These are phyloP conservation scores for Nematopogon swammerdamellus DNA, from an alignment of 2,888 invertebrate species.

Conservation along the genomic window DNA sequence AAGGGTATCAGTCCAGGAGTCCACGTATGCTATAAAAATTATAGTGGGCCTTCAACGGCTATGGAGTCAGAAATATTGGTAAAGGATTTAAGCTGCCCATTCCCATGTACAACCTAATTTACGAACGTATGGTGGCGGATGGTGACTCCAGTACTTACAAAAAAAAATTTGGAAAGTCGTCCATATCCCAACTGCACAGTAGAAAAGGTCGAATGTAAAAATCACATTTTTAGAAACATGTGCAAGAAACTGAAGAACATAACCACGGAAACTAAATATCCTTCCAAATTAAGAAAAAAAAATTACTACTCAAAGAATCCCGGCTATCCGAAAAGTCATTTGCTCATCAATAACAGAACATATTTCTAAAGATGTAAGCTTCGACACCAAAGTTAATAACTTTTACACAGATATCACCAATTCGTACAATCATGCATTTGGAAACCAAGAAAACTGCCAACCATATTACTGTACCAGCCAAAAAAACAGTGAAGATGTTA, in stretches of 20 bases:
- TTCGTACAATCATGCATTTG: conserved; percentile 3
- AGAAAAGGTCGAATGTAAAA: conserved; percentile 6
- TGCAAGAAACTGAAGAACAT: not conserved
- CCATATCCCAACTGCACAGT: conserved; percentile 3
- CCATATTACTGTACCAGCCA: conserved; percentile 1
- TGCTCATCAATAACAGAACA: not conserved
- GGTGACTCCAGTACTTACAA: conserved; percentile 5
- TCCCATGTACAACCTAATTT: conserved; percentile 3
- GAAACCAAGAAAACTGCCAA: conserved; percentile 3
- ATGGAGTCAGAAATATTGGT: conserved; percentile 5
- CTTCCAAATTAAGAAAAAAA: not conserved
- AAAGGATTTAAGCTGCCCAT: conserved; percentile 4
- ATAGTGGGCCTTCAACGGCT: conserved; percentile 1
- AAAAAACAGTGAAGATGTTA: not conserved
- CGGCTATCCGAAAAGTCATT: not conserved
- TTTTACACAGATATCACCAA: not conserved
- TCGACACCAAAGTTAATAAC: not conserved
- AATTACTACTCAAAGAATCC: not conserved
- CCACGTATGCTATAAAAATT: conserved; percentile 1
- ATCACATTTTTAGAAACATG: conserved; percentile 4
- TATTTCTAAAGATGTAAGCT: not conserved
- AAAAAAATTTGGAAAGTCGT: conserved; percentile 2
- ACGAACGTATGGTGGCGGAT: conserved; percentile 4
- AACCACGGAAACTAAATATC: not conserved
- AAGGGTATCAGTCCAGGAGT: conserved; percentile 1